Percentiles rank a stretch among this genome's conserved stretches.
Conservation (phyloP, 2,113 vertebrate species). For the Odocoileus virginianus region DNA sequence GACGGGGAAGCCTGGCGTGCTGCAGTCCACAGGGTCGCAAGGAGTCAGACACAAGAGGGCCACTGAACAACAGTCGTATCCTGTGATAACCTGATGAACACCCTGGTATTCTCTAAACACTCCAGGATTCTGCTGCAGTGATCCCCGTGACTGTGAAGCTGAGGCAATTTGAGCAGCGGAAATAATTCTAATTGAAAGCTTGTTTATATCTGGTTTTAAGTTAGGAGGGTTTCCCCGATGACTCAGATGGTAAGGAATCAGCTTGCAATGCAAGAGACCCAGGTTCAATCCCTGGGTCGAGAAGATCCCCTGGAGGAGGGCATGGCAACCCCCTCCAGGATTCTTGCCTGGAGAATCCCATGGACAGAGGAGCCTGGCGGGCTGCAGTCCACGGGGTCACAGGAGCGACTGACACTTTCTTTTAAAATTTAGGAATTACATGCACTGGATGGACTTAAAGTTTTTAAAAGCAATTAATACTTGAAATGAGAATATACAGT, state of each 20-base stretch:
- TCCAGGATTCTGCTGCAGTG: background rate
- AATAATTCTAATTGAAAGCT: background rate
- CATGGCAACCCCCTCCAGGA: background rate
- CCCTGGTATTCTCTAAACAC: background rate
- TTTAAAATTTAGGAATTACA: no score
- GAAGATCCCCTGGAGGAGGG: background rate
- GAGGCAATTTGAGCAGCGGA: background rate
- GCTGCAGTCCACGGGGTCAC: background rate
- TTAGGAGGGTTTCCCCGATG: background rate
- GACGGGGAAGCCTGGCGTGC: background rate
- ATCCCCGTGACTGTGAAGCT: fast-evolving
- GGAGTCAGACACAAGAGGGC: background rate
- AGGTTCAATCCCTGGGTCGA: background rate
- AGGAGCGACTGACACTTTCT: background rate
- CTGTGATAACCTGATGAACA: background rate
- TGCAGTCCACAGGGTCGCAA: background rate
- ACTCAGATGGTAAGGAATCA: background rate
- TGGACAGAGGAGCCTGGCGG: background rate
- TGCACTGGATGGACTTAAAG: background rate
- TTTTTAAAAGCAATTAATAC: background rate
- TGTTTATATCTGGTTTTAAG: background rate
- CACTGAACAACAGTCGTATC: background rate
- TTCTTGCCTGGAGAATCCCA: background rate
- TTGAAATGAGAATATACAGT: background rate
- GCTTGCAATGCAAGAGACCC: background rate